These are phyloP conservation scores for Globodera ellingtonae DNA, from an alignment of 1,140 invertebrate genomes.

Conservation along the genomic window DNA sequence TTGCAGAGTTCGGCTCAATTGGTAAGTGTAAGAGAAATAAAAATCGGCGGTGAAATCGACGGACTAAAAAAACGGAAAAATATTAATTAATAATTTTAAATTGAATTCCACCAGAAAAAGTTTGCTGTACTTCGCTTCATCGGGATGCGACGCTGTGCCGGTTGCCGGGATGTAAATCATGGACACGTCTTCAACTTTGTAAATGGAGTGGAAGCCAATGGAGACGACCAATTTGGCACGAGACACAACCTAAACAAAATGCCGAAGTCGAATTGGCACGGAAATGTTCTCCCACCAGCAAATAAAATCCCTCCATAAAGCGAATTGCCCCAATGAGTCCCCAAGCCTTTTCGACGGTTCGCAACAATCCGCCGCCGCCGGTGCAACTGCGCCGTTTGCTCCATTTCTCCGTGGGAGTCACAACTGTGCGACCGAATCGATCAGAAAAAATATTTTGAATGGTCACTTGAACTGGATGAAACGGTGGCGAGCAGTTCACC, in stretches of 20 bases:
- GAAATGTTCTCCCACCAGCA: conserved; percentile 42
- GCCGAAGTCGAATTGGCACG: neutral
- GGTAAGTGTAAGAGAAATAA: conserved; percentile 65
- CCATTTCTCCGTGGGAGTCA: conserved; percentile 51
- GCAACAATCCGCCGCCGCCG: conserved; percentile 45
- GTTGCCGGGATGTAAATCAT: conserved; percentile 60
- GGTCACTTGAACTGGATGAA: conserved; percentile 59
- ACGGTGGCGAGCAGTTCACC: conserved; percentile 59
- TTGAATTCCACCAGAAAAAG: conserved; percentile 54
- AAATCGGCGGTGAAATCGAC: conserved; percentile 65
- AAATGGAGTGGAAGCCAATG: conserved; percentile 59
- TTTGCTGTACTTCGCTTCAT: conserved; percentile 60
- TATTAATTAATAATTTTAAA: neutral
- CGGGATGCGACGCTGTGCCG: conserved; percentile 38
- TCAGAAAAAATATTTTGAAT: neutral
- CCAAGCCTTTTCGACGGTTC: conserved; percentile 60
- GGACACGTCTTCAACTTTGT: conserved; percentile 63
- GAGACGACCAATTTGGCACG: conserved; percentile 54
- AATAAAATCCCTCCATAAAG: conserved; percentile 63
- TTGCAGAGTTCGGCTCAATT: conserved; percentile 61
- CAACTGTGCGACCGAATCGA: conserved; percentile 29
- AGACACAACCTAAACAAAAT: conserved; percentile 55
- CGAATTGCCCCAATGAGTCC: conserved; percentile 60
- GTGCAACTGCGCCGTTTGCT: conserved; percentile 34
- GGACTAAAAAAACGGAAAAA: conserved; percentile 46